Conservation (phyloP, 2,888 invertebrate genomes). For the Andrena marginata region DNA sequence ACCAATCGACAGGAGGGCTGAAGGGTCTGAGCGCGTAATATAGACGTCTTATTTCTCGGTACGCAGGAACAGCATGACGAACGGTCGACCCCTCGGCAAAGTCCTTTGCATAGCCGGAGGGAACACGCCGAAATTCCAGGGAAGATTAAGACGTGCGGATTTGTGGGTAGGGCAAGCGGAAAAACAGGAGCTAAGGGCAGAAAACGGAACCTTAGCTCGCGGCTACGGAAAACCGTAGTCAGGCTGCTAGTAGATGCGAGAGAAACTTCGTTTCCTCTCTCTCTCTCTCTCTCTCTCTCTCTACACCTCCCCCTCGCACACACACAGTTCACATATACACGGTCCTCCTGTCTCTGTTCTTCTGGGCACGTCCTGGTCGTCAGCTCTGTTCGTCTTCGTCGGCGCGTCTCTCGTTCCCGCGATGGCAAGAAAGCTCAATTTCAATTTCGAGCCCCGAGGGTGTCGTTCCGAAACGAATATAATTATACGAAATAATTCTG, state of each 20-base stretch:
- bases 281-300: too few relatives aligned
- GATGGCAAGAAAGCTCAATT: slow-evolving; percentile 82
- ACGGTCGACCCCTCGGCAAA: slow-evolving; percentile 58
- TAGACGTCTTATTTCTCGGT: slow-evolving; percentile 64
- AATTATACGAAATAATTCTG: slow-evolving; percentile 85
- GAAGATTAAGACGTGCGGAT: slow-evolving; percentile 76
- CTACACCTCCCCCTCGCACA: background rate
- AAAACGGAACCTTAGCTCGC: slow-evolving; percentile 78
- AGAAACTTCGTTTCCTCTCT: slow-evolving; percentile 27
- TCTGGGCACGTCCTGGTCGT: background rate
- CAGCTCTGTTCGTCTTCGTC: slow-evolving; percentile 38
- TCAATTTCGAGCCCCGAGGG: slow-evolving; percentile 85
- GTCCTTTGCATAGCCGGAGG: slow-evolving; percentile 74
- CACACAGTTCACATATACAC: slow-evolving; percentile 4
- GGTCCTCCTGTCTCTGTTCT: slow-evolving; percentile 2
- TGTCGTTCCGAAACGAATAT: slow-evolving; percentile 85
- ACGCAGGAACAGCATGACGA: slow-evolving; percentile 66
- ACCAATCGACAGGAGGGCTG: slow-evolving; percentile 25
- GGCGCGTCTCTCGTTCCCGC: slow-evolving; percentile 41
- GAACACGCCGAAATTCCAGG: slow-evolving; percentile 70
- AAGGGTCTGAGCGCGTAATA: slow-evolving; percentile 42
- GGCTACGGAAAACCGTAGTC: slow-evolving; percentile 76
- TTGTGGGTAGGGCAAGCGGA: slow-evolving; percentile 70
- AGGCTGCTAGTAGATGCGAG: slow-evolving; percentile 58
- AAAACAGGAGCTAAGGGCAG: slow-evolving; percentile 74